These are phyloP conservation scores for Nephrotoma guestfalica DNA, from an alignment of 2,888 invertebrate species.

Conservation along the genomic window DNA sequence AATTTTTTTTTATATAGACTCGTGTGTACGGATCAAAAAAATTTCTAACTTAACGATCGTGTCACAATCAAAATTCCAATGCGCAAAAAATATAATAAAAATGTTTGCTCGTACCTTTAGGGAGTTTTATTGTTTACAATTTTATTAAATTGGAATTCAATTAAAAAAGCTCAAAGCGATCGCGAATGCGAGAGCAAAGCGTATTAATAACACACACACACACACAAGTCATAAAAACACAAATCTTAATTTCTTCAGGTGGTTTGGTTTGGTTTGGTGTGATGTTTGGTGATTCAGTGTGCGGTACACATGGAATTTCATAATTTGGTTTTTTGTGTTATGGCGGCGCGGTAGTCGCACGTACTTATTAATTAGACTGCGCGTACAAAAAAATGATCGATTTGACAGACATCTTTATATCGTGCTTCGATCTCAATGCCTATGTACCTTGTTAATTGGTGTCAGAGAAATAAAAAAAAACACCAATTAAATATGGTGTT, in stretches of 20 bases:
- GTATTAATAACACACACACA: background rate
- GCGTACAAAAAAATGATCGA: background rate
- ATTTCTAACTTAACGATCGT: background rate
- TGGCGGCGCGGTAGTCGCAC: background rate
- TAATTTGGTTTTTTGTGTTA: background rate
- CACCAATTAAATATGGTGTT: background rate
- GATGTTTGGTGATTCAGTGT: background rate
- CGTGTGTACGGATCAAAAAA: background rate
- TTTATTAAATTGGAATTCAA: background rate
- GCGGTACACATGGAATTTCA: background rate
- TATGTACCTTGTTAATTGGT: background rate
- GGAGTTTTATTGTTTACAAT: background rate
- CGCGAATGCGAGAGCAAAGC: background rate
- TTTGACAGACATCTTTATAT: background rate
- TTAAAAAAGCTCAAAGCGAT: background rate
- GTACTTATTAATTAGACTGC: background rate
- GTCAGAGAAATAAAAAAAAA: background rate
- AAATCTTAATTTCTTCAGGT: background rate
- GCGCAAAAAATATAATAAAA: background rate
- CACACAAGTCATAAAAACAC: background rate
- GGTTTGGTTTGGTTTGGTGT: no score
- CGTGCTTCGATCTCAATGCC: background rate
- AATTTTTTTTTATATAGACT: background rate
- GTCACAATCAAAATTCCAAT: background rate
- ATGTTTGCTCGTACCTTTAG: background rate